A percentile compares a stretch with the other conserved stretches of the same genome.
phyloP scores from a whole-genome alignment of 2,888 invertebrate species.

The Cecidostiba fungosa region DNA sequence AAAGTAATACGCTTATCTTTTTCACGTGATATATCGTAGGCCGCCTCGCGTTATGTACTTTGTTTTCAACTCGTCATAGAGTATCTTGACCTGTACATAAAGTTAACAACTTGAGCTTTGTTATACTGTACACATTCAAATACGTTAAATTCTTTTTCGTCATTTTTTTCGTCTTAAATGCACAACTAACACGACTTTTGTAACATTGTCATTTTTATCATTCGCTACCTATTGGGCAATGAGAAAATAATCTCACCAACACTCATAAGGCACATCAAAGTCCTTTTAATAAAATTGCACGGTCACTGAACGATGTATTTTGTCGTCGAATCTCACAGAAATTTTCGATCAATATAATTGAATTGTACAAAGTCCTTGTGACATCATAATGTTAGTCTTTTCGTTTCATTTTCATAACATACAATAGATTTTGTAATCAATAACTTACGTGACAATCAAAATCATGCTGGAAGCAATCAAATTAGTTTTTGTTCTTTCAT shows the following conservation, averaged over 20 bases:
- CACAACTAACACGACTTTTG: slow-evolving; percentile 50
- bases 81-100: slow-evolving; percentile 37
- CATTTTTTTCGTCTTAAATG: slow-evolving; percentile 36
- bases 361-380: slow-evolving; percentile 16
- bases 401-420: slow-evolving; percentile 22
- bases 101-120: slow-evolving; percentile 52
- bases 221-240: slow-evolving; percentile 15
- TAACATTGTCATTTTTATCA: slow-evolving; percentile 45
- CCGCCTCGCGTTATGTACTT: slow-evolving; percentile 24
- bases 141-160: slow-evolving; percentile 17
- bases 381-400: slow-evolving; percentile 15
- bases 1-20: slow-evolving; percentile 33
- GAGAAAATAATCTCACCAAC: slow-evolving; percentile 13
- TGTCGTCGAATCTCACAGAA: slow-evolving; percentile 1
- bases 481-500: slow-evolving; percentile 32
- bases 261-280: slow-evolving; percentile 58
- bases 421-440: slow-evolving; percentile 9
- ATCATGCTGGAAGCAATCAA: slow-evolving; percentile 41
- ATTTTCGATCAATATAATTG: slow-evolving; percentile 20
- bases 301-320: slow-evolving; percentile 29
- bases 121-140: slow-evolving; percentile 48
- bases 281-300: slow-evolving; percentile 53
- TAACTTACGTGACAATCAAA: background rate
- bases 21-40: slow-evolving; percentile 17
- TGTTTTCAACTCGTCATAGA: slow-evolving; percentile 31